These are phyloP conservation scores for Apodemia duryi DNA, from an alignment of 2,888 invertebrate species.

Conservation along the genomic window DNA sequence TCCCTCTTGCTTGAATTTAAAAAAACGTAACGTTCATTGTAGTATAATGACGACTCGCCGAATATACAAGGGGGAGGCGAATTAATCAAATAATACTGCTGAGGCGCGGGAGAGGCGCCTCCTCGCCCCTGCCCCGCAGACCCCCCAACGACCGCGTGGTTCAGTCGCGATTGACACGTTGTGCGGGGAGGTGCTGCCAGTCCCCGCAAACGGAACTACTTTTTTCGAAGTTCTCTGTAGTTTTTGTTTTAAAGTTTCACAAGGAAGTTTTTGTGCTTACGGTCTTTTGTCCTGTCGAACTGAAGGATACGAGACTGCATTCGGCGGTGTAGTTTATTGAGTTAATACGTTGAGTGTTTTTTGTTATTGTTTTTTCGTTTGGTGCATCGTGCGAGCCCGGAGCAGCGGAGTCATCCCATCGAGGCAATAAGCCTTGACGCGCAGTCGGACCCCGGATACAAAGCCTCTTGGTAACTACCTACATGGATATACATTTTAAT, in stretches of 20 bases:
- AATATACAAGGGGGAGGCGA: conserved; percentile 78
- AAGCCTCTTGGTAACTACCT: conserved; percentile 76
- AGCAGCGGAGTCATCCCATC: conserved; percentile 54
- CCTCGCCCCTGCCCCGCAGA: conserved; percentile 39
- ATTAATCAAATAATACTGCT: conserved; percentile 79
- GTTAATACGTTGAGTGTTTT: conserved; percentile 72
- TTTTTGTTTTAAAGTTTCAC: conserved; percentile 74
- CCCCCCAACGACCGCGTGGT: conserved; percentile 65
- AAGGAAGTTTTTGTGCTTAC: conserved; percentile 68
- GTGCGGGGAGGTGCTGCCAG: conserved; percentile 68
- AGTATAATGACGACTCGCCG: conserved; percentile 69
- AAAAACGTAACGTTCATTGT: conserved; percentile 73
- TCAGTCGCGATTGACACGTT: conserved; percentile 73
- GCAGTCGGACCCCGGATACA: conserved; percentile 62
- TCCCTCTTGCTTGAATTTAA: conserved; percentile 67
- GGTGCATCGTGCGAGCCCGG: conserved; percentile 75
- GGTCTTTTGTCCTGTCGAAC: conserved; percentile 59
- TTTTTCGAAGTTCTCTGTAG: conserved; percentile 75
- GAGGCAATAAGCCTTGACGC: conserved; percentile 67
- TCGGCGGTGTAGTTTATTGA: conserved; percentile 63
- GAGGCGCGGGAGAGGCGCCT: conserved; percentile 50
- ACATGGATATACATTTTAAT: conserved; percentile 27
- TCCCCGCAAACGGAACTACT: conserved; percentile 67
- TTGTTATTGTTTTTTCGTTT: conserved; percentile 79
- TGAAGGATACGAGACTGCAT: conserved; percentile 58